These are phyloP conservation scores for Gryllus longicercus DNA, from an alignment of 2,888 invertebrate genomes.

Conservation along the genomic window DNA sequence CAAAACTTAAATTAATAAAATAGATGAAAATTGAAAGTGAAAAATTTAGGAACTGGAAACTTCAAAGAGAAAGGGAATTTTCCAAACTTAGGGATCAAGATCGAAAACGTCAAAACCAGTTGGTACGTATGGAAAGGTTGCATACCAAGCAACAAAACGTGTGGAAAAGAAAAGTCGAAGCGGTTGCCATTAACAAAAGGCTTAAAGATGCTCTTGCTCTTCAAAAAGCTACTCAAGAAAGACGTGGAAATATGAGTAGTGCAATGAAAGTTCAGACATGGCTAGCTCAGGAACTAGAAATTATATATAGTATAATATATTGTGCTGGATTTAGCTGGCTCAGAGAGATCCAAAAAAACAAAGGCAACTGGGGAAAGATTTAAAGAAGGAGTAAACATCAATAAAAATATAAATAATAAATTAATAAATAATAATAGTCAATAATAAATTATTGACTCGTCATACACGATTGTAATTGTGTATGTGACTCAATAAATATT, in stretches of 20 bases:
- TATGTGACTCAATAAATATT: no score
- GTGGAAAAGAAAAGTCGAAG: conserved; percentile 81
- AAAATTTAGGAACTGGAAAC: conserved; percentile 77
- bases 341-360: conserved; percentile 86
- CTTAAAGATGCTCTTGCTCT: conserved; percentile 68
- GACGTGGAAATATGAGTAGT: conserved; percentile 50
- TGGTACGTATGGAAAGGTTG: conserved; percentile 71
- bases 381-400: conserved; percentile 88
- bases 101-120: conserved; percentile 74
- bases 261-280: conserved; percentile 58
- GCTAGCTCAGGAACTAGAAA: conserved; percentile 78
- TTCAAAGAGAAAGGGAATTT: conserved; percentile 74
- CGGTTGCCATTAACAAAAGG: conserved; percentile 77
- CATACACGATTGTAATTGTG: no score
- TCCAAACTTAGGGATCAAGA: conserved; percentile 75
- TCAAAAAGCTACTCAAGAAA: conserved; percentile 55
- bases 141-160: conserved; percentile 80
- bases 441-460: no score
- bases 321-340: conserved; percentile 90
- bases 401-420: no score
- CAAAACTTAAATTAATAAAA: conserved; percentile 74
- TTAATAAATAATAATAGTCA: no score
- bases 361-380: conserved; percentile 83
- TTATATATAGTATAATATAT: conserved; percentile 70
- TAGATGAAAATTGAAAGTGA: conserved; percentile 83